These are phyloP conservation scores for Schizothorax lantsangensis DNA, from an alignment of 2,797 vertebrate genomes.

Conservation along the genomic window DNA sequence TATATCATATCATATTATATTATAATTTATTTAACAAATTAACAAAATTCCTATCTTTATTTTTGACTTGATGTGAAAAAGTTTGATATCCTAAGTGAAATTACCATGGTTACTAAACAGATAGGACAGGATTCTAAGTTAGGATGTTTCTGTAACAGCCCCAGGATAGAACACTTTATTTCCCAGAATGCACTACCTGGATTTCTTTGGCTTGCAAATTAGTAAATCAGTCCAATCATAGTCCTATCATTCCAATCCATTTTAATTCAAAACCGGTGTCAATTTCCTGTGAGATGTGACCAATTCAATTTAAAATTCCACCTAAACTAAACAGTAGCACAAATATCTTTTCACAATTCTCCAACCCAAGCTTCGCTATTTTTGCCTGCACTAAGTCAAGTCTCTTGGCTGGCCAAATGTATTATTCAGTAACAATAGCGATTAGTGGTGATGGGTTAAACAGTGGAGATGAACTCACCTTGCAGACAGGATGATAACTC, in stretches of 20 bases:
- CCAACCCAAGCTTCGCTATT: neutral
- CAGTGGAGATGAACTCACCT: conserved; percentile 72
- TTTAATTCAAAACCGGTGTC: neutral
- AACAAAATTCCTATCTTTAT: neutral
- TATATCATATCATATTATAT: neutral
- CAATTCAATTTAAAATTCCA: neutral
- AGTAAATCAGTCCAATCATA: neutral
- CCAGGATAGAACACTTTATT: neutral
- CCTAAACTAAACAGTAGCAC: neutral
- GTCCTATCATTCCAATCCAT: neutral
- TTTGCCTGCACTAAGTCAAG: neutral
- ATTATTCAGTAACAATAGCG: neutral
- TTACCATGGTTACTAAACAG: neutral
- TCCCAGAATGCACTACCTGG: neutral
- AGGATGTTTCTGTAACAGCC: neutral
- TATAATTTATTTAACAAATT: neutral
- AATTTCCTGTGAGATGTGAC: neutral
- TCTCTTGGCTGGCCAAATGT: neutral
- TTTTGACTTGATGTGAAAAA: neutral
- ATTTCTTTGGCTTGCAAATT: neutral
- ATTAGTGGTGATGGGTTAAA: neutral
- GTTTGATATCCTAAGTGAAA: neutral
- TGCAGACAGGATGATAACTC: conserved; percentile 89
- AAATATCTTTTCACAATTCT: conserved; percentile 9
- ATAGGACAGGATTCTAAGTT: neutral